Evolutionary conservation across 2,113 vertebrate species (phyloP).

Genomic region (Rhinolophus sinicus): DNA sequence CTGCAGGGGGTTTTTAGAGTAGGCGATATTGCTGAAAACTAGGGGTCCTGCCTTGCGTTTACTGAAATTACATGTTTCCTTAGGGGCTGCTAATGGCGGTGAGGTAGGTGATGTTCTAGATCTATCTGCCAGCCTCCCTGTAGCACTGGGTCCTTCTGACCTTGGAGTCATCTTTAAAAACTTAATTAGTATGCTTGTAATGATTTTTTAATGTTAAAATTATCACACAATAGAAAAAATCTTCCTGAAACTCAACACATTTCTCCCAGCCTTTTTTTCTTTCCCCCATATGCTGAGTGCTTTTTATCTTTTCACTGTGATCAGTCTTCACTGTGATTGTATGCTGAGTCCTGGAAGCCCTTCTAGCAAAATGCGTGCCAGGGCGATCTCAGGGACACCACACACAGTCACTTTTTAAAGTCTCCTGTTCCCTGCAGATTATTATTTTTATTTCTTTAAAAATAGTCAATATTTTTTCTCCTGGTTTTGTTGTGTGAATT

Average conservation of each 20-base stretch:
- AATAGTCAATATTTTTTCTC: background rate
- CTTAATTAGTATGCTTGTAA: background rate
- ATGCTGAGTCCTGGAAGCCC: background rate
- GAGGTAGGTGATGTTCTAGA: background rate
- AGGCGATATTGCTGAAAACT: background rate
- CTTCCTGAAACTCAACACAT: background rate
- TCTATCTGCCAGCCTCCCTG: background rate
- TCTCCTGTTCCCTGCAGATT: background rate
- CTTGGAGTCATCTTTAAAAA: background rate
- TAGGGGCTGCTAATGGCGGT: rapidly evolving
- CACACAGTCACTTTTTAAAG: background rate
- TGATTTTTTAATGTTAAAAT: background rate
- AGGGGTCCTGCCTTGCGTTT: background rate
- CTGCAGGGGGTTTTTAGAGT: background rate
- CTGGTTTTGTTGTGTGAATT: background rate
- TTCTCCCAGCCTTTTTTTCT: background rate
- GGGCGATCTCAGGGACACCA: background rate
- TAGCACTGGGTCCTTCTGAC: rapidly evolving
- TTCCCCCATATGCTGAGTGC: background rate
- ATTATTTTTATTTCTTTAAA: background rate
- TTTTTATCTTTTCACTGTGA: background rate
- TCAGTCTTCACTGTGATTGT: background rate
- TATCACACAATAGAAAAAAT: background rate
- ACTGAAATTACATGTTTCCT: background rate
- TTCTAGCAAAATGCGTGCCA: background rate